Evolutionary conservation across 1,140 invertebrate species (phyloP).

Genomic region (Melanaphis sacchari): DNA sequence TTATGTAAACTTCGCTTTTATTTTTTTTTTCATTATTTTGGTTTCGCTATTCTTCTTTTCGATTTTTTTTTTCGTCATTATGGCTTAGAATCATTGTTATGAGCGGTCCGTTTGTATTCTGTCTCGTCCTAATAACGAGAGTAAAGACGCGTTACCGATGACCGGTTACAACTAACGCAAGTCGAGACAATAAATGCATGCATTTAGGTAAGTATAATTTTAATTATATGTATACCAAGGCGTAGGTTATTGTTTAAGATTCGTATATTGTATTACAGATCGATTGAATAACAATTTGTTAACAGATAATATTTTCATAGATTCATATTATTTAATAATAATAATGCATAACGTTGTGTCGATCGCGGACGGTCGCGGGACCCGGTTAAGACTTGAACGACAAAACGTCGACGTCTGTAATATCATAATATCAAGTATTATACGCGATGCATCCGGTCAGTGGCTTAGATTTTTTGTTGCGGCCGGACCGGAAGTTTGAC

Average conservation of each 20-base stretch:
- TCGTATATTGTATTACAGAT: neutral
- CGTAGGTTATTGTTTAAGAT: neutral
- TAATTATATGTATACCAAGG: neutral
- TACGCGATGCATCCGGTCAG: neutral
- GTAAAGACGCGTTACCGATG: neutral
- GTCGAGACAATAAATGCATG: neutral
- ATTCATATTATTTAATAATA: neutral
- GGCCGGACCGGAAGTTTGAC: neutral
- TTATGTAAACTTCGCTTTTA: too few relatives aligned
- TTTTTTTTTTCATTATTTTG: too few relatives aligned
- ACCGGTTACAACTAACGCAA: neutral
- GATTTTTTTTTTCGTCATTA: too few relatives aligned
- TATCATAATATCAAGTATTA: neutral
- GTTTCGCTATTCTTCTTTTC: too few relatives aligned
- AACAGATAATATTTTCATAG: neutral
- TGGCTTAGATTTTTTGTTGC: neutral
- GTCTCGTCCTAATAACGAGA: neutral
- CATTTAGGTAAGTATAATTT: neutral
- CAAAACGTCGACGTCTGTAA: neutral
- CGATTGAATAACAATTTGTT: neutral
- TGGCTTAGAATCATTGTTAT: too few relatives aligned
- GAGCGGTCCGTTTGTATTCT: neutral
- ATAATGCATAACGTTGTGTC: neutral
- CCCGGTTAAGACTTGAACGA: neutral
- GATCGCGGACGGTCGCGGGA: neutral